Percentiles rank a stretch among this genome's conserved stretches.
These are phyloP conservation scores for Tenthredo scrophulariae DNA, from an alignment of 2,888 invertebrate species.

Conservation along the genomic window DNA sequence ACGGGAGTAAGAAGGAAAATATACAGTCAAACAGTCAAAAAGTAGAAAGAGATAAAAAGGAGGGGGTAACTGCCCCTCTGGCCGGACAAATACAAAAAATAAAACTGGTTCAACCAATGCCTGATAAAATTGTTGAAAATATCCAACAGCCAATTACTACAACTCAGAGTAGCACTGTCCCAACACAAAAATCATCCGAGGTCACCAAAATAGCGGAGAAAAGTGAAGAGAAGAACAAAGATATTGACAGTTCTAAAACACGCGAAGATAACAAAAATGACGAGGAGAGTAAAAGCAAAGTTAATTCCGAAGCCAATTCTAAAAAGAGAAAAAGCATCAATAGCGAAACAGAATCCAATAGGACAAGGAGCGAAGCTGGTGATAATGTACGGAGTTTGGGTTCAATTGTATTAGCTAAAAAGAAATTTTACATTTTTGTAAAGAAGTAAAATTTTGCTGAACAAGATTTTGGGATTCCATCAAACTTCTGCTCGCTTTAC, in stretches of 20 bases:
- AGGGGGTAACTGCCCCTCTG: constrained; percentile 66
- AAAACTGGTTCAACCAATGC: constrained; percentile 72
- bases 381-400: constrained; percentile 67
- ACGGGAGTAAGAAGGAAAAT: constrained; percentile 73
- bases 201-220: constrained; percentile 67
- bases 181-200: constrained; percentile 61
- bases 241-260: constrained; percentile 59
- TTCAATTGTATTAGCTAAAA: not conserved
- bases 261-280: constrained; percentile 70
- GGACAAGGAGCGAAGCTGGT: constrained; percentile 73
- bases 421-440: not conserved
- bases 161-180: constrained; percentile 71
- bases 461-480: not conserved
- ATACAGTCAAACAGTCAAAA: constrained; percentile 79
- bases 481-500: not conserved
- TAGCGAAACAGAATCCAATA: constrained; percentile 73
- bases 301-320: constrained; percentile 71
- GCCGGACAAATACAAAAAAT: constrained; percentile 75
- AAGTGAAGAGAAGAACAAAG: constrained; percentile 61
- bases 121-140: constrained; percentile 69
- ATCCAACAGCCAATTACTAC: constrained; percentile 59
- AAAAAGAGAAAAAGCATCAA: constrained; percentile 68
- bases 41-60: constrained; percentile 78
- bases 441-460: not conserved
- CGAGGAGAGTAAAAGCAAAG: constrained; percentile 73